Evolutionary conservation across 1,140 invertebrate species (phyloP), one percentile per base, ranked within the genome.

Genomic region (Notospermus geniculatus): DNA sequence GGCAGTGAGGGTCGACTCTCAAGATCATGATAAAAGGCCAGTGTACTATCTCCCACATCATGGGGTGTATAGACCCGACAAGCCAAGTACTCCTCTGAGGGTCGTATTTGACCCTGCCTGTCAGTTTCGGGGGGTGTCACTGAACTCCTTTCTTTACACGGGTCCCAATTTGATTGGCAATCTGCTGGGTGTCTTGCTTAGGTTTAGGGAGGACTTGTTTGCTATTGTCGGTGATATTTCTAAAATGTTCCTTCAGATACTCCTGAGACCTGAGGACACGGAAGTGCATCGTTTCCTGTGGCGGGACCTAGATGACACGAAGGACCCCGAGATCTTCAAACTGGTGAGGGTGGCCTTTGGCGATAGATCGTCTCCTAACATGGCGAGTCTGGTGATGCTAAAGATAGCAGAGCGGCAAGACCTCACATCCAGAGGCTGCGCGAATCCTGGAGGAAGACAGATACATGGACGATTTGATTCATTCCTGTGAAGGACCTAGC

Each of bases 401-500:
- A 54, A 54, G 30, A 54, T 27, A 13, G 7, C 17, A 25, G 30
- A n/a, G n/a, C n/a, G n/a, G n/a, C n/a, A n/a, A n/a, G n/a, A n/a
- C n/a, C n/a, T n/a, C n/a, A n/a, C 29, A 19, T 22, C 17, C 27
- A 32, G 29, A 57, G 9, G 54, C 29, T 2, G 54, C 54, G 2
- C 7, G 9, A 23, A 57, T 57, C 2, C 54, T 57, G 2, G 11
- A 32, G 15, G 17, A 32, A 32, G 54, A 57, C n/a, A 2, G 54
- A 9, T 57, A 57, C 23, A 57, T 57, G 29, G 54, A 57, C n/a
- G 54, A 57, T 41, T 25, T 57, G 2, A 30, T 57, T 41, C 30
- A 57, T 57, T 57, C 54, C 36, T 57, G 36, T 25, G 23, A 15
- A 36, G 15, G 15, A 36, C 32, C 32, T 15, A 36, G 32, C 15